These are phyloP conservation scores for Seira ritae DNA, from an alignment of 2,888 invertebrate species.

Conservation along the genomic window DNA sequence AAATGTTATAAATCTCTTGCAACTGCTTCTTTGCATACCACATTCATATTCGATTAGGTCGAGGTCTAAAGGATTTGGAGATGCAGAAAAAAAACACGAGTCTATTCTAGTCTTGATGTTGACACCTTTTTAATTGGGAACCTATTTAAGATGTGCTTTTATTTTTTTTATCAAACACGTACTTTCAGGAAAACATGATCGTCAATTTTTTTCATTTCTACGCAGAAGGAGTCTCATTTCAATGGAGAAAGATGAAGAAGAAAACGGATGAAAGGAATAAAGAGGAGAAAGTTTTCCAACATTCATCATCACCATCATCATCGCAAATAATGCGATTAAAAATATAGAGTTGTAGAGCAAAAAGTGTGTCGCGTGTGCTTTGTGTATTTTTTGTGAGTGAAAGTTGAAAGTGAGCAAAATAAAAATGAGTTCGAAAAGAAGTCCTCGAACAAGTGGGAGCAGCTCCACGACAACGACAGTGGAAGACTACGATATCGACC, in stretches of 20 bases:
- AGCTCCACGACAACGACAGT: slow-evolving; percentile 32
- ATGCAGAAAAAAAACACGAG: slow-evolving; percentile 23
- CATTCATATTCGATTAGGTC: slow-evolving; percentile 40
- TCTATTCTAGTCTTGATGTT: neutral
- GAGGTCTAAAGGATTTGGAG: slow-evolving; percentile 47
- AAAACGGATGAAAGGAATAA: too few species aligned
- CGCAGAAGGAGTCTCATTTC: too few species aligned
- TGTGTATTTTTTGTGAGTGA: neutral
- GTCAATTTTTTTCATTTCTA: too few species aligned
- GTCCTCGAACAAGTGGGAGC: slow-evolving; percentile 54
- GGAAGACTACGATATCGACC: slow-evolving; percentile 15
- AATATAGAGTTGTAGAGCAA: neutral
- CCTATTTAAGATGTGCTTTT: neutral
- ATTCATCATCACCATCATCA: neutral
- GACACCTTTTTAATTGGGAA: neutral
- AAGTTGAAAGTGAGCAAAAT: neutral
- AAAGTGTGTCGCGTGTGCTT: neutral
- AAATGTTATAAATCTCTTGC: too few species aligned
- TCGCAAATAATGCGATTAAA: neutral
- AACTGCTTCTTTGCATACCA: neutral
- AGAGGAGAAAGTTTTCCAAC: neutral
- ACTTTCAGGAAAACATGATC: too few species aligned
- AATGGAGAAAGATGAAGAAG: too few species aligned
- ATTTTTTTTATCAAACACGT: too few species aligned
- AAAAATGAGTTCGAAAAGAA: slow-evolving; percentile 50